These are phyloP conservation scores for Patiria pectinifera DNA, from an alignment of 53 echinoderm and acorn worm genomes.

Conservation along the genomic window DNA sequence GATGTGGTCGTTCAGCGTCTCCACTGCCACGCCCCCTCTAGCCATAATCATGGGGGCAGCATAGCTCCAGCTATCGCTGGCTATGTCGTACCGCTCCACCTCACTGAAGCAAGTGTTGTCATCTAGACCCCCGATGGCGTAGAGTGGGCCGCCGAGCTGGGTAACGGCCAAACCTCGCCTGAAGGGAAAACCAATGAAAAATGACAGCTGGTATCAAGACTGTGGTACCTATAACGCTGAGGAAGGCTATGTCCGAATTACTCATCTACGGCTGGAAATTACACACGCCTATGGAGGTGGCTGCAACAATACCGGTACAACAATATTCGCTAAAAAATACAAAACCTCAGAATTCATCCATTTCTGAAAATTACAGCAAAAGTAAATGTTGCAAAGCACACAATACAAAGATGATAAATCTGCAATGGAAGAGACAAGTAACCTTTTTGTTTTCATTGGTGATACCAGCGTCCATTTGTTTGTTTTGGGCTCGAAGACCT, in stretches of 20 bases:
- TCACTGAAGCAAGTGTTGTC: slow-evolving; percentile 89
- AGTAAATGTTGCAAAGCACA: too few species aligned
- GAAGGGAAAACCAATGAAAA: not conserved
- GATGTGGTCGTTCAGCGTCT: slow-evolving; percentile 82
- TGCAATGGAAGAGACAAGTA: too few species aligned
- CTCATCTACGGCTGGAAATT: too few species aligned
- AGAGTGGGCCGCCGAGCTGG: slow-evolving; percentile 88
- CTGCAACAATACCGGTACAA: too few species aligned
- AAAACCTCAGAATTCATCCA: too few species aligned
- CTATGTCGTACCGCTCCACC: slow-evolving; percentile 92
- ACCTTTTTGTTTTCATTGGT: slow-evolving; percentile 93
- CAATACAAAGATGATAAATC: too few species aligned
- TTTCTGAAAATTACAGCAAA: too few species aligned
- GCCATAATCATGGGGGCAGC: slow-evolving; percentile 91
- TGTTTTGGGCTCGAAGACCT: slow-evolving; percentile 85
- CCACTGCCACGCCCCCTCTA: slow-evolving; percentile 94
- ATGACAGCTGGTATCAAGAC: not conserved
- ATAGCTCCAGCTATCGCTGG: slow-evolving; percentile 78
- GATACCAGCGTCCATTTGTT: slow-evolving; percentile 87
- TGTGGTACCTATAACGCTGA: not conserved
- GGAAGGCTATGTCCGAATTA: too few species aligned
- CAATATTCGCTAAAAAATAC: too few species aligned
- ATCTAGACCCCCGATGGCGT: slow-evolving; percentile 96
- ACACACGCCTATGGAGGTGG: too few species aligned
- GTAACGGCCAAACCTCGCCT: slow-evolving; percentile 91